phyloP scores from a whole-genome alignment of 1,140 invertebrate species.

The Zaprionus gabonicus region DNA sequence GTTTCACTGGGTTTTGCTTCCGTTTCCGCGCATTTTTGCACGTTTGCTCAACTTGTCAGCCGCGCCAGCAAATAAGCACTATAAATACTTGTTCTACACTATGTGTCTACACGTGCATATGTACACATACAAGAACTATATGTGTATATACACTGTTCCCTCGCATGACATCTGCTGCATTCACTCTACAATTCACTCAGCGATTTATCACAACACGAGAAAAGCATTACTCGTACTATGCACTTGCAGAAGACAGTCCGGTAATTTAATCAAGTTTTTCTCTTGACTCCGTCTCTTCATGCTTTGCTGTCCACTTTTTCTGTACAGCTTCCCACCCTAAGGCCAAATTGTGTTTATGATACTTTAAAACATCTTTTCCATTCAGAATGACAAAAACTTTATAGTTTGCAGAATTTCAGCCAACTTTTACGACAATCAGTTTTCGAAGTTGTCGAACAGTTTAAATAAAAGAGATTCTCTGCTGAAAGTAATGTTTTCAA shows the following conservation, averaged over 20 bases:
- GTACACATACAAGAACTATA: not conserved
- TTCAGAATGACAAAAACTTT: not conserved
- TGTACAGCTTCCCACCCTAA: not conserved
- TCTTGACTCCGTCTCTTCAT: not conserved
- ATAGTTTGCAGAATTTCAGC: not conserved
- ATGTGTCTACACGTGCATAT: not conserved
- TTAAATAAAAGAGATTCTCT: not conserved
- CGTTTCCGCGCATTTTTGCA: constrained; percentile 69
- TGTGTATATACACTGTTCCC: not conserved
- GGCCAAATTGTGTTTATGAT: not conserved
- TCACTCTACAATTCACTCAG: constrained; percentile 25
- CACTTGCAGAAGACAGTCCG: not conserved
- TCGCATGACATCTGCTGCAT: constrained; percentile 40
- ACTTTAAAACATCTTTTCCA: not conserved
- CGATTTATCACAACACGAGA: constrained; percentile 1
- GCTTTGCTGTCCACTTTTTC: not conserved
- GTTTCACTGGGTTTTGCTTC: constrained; percentile 56
- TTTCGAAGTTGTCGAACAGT: not conserved
- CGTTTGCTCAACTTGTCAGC: constrained; percentile 73
- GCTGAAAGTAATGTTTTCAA: not conserved
- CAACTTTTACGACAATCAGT: not conserved
- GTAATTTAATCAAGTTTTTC: constrained; percentile 3
- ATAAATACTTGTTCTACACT: constrained; percentile 11
- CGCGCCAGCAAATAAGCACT: constrained; percentile 52
- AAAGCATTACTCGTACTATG: constrained; percentile 1